phyloP scores from a whole-genome alignment of 2,888 invertebrate species.

The Hydriomena furcata region DNA sequence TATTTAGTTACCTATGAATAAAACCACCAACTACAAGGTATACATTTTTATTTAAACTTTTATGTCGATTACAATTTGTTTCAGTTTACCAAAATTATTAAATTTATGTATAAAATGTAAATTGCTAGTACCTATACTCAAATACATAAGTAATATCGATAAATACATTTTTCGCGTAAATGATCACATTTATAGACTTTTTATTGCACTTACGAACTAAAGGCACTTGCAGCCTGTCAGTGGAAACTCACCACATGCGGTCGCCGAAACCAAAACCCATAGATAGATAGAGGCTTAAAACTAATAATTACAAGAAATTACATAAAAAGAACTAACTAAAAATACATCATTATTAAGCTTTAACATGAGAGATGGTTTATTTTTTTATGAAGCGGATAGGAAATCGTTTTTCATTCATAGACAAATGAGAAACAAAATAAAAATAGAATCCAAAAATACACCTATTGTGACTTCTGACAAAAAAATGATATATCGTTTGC shows the following conservation, averaged over 20 bases:
- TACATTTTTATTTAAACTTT: slow-evolving; percentile 51
- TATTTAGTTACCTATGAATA: slow-evolving; percentile 21
- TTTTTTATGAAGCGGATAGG: too few relatives aligned
- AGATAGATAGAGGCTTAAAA: slow-evolving; percentile 24
- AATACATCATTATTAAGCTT: background rate
- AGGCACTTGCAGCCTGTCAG: slow-evolving; percentile 63
- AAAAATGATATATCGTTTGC: too few relatives aligned
- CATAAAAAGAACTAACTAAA: background rate
- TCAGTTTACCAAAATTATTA: slow-evolving; percentile 66
- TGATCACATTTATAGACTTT: slow-evolving; percentile 76
- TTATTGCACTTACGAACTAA: slow-evolving; percentile 65
- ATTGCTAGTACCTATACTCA: slow-evolving; percentile 55
- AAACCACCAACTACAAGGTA: slow-evolving; percentile 21
- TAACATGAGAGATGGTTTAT: too few relatives aligned
- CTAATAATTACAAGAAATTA: slow-evolving; percentile 31
- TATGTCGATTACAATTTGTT: slow-evolving; percentile 64
- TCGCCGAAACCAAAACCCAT: slow-evolving; percentile 68
- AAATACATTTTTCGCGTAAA: slow-evolving; percentile 69
- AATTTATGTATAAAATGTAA: slow-evolving; percentile 61
- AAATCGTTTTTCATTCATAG: too few relatives aligned
- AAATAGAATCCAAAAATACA: too few relatives aligned
- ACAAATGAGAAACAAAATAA: too few relatives aligned
- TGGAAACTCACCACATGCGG: slow-evolving; percentile 81
- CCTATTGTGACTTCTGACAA: too few relatives aligned
- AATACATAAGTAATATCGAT: slow-evolving; percentile 55